Evolutionary conservation across 2,888 invertebrate species (phyloP).

Genomic region (Antitype chi): DNA sequence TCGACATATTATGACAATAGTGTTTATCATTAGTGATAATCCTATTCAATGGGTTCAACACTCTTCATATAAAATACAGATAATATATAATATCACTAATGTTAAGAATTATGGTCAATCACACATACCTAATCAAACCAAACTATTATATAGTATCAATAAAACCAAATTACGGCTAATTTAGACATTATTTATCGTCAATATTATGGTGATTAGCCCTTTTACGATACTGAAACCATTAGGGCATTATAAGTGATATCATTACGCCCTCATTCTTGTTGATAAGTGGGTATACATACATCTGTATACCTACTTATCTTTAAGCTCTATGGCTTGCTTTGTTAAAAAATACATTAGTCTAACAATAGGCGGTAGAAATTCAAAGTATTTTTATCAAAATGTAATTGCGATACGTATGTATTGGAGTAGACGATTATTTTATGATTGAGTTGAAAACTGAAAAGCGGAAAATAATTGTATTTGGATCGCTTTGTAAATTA

Average conservation of each 20-base stretch:
- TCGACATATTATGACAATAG: neutral
- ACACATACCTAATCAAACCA: conserved; percentile 35
- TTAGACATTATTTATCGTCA: conserved; percentile 38
- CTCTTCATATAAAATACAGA: neutral
- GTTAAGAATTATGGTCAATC: conserved; percentile 9
- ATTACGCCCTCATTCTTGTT: conserved; percentile 16
- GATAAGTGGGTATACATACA: conserved; percentile 22
- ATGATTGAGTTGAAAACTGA: conserved; percentile 6
- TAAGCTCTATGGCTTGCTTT: conserved; percentile 18
- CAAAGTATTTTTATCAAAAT: neutral
- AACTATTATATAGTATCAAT: conserved; percentile 25
- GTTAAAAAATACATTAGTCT: conserved; percentile 26
- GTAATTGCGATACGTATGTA: neutral
- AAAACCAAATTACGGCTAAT: conserved; percentile 47
- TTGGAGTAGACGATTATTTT: neutral
- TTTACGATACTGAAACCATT: conserved; percentile 48
- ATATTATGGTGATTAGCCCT: conserved; percentile 38
- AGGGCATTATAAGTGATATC: conserved; percentile 36
- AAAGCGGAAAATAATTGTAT: conserved; percentile 11
- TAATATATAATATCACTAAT: neutral
- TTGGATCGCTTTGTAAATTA: conserved; percentile 5
- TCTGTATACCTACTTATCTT: no score
- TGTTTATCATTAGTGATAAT: neutral
- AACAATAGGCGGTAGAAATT: neutral
- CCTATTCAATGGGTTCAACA: neutral